phyloP scores from a whole-genome alignment of 64 coral and sea anemone genomes.

The Acropora tenuis region DNA sequence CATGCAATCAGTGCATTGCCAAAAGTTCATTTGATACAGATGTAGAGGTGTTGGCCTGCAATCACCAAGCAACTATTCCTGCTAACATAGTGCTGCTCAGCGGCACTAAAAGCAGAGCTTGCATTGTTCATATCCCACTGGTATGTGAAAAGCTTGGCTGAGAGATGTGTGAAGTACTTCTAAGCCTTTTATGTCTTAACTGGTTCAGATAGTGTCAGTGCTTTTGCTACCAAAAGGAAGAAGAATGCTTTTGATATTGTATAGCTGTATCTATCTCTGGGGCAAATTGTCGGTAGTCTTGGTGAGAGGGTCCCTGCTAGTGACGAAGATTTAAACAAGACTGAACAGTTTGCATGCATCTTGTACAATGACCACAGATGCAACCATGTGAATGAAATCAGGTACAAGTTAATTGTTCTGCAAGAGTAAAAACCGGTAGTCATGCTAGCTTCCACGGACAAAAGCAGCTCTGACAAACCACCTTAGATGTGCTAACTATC shows the following conservation, averaged over 20 bases:
- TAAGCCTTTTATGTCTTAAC: slow-evolving; percentile 36
- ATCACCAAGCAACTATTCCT: slow-evolving; percentile 49
- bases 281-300: slow-evolving; percentile 37
- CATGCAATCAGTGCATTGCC: slow-evolving; percentile 44
- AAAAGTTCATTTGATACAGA: slow-evolving; percentile 66
- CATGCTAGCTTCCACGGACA: slow-evolving; percentile 54
- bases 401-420: slow-evolving; percentile 54
- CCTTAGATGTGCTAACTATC: slow-evolving; percentile 58
- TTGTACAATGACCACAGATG: slow-evolving; percentile 50
- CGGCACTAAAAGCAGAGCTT: slow-evolving; percentile 56
- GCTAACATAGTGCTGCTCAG: slow-evolving; percentile 55
- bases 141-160: slow-evolving; percentile 43
- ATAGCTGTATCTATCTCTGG: slow-evolving; percentile 15
- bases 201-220: slow-evolving; percentile 18
- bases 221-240: slow-evolving; percentile 59
- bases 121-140: not conserved
- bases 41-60: slow-evolving; percentile 66
- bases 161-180: slow-evolving; percentile 30
- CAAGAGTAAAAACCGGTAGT: slow-evolving; percentile 60
- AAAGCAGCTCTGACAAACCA: slow-evolving; percentile 64
- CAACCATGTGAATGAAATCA: slow-evolving; percentile 19
- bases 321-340: slow-evolving; percentile 58
- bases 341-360: slow-evolving; percentile 64
- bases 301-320: slow-evolving; percentile 51
- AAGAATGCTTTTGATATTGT: slow-evolving; percentile 65